Evolutionary conservation across 2,113 vertebrate genomes (phyloP).

Genomic region (Quiscalus mexicanus): DNA sequence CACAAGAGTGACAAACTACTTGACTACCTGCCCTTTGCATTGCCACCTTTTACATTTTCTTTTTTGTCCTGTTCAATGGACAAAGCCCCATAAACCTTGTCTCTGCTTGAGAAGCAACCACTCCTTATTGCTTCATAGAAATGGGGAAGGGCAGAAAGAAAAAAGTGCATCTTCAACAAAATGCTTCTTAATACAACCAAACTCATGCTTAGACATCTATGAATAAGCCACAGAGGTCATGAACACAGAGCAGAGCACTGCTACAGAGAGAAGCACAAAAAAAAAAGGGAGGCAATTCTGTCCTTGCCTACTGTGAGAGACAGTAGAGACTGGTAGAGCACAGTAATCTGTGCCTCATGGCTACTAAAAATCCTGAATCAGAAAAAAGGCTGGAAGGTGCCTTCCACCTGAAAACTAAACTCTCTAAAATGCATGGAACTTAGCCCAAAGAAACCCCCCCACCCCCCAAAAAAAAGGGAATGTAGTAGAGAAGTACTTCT

Average conservation of each 20-base stretch:
- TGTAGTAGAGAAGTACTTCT: background rate
- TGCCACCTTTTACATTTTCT: background rate
- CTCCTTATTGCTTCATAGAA: background rate
- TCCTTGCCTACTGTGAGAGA: background rate
- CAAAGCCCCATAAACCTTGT: background rate
- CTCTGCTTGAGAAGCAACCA: background rate
- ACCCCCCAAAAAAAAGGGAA: background rate
- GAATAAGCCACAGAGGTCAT: background rate
- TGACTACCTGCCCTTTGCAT: background rate
- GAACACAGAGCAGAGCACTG: background rate
- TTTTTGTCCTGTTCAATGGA: background rate
- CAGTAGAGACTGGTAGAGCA: background rate
- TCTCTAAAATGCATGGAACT: background rate
- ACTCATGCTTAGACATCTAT: background rate
- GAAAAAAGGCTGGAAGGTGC: background rate
- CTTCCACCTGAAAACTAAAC: background rate
- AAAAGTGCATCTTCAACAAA: background rate
- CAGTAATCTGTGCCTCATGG: rapidly evolving
- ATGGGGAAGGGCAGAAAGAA: background rate
- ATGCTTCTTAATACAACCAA: background rate
- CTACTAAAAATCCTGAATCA: background rate
- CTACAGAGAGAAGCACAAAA: background rate
- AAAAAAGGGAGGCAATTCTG: background rate
- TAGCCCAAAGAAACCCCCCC: background rate
- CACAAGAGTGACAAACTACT: background rate